Percentiles rank a stretch among this genome's conserved stretches.
Evolutionary conservation across 2,888 invertebrate genomes (phyloP).

Genomic region (Meandrusa payeni): DNA sequence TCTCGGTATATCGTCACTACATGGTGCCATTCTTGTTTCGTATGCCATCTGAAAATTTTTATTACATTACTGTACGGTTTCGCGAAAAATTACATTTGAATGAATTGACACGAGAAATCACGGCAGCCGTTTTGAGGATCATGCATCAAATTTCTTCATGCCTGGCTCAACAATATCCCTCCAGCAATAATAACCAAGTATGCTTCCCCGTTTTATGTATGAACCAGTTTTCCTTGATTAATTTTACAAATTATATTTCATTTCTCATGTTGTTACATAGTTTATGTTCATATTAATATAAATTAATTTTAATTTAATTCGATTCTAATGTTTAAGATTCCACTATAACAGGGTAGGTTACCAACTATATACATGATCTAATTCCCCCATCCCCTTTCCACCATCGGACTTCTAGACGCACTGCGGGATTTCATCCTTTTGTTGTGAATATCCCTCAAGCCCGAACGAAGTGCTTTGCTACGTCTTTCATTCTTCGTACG

Average conservation of each 20-base stretch:
- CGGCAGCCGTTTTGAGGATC: slow-evolving; percentile 11
- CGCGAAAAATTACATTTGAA: slow-evolving; percentile 21
- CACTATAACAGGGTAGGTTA: too few species aligned
- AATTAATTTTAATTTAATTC: too few species aligned
- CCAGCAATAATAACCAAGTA: slow-evolving; percentile 14
- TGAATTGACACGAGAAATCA: slow-evolving; percentile 25
- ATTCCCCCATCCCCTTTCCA: too few species aligned
- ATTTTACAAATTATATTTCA: slow-evolving; percentile 4
- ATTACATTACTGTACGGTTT: slow-evolving; percentile 22
- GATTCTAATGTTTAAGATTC: too few species aligned
- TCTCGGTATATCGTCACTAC: slow-evolving; percentile 62
- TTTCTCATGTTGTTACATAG: too few species aligned
- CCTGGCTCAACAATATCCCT: slow-evolving; percentile 14
- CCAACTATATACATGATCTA: too few species aligned
- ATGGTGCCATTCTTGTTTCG: slow-evolving; percentile 44
- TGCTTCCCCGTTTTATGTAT: slow-evolving; percentile 1
- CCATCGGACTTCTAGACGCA: too few species aligned
- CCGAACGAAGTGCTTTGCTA: too few species aligned
- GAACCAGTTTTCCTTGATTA: slow-evolving; percentile 8
- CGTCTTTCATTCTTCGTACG: too few species aligned
- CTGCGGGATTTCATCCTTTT: too few species aligned
- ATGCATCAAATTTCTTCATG: slow-evolving; percentile 22
- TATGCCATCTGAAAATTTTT: slow-evolving; percentile 32
- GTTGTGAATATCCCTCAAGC: too few species aligned
- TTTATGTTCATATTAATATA: too few species aligned